Base-by-base conservation (phyloP, 2,888 invertebrate species). In the Labia minor region DNA sequence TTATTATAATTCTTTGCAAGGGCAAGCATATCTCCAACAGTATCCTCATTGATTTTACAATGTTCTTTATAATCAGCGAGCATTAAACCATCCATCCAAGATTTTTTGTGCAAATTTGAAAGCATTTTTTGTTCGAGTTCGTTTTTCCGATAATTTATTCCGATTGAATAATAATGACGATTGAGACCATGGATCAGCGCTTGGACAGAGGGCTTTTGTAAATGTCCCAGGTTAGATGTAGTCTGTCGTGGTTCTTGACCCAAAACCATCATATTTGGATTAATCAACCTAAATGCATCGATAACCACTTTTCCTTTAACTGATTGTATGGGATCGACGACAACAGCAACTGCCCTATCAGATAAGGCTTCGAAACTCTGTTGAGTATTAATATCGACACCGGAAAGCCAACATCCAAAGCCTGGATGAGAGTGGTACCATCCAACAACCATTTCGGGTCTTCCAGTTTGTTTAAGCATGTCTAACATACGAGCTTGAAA, bases 241-340 rank as follows among this genome's bases (percentile, higher is more conserved):
- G 98, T 99, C 79, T 99, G 99, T 67, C 99, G 83, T 0, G 99
- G 98, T 77, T 99, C 99, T 78, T 99, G 98, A 1, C 96, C 97
- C 49, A 99, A 82, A 4, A 98, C 97, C 90, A 99, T 92, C 91
- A 96, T 96, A 77, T 98, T 98, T 11, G 98, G 97, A 81, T 98
- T 98, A 75, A 99, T 99, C 71, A 99, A 85, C 73, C 98, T 89
- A 83, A 99, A 99, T 70, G 99, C 99, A 82, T 99, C 99, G 74
- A 99, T 98, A n/a, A 98, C 98, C 63, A 98, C 95, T 85, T 97
- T 91, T 1, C 99, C 99, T 81, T 99, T 99, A 1, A 99, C 99
- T 67, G 96, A 96, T 77, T 99, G 99, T 75, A 99, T 99, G 11
- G 99, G 99, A 80, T 99, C 99, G 21, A 99, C 97, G 1, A 99